phyloP scores from a whole-genome alignment of 2,888 invertebrate genomes.

The Anarsia innoxiella region DNA sequence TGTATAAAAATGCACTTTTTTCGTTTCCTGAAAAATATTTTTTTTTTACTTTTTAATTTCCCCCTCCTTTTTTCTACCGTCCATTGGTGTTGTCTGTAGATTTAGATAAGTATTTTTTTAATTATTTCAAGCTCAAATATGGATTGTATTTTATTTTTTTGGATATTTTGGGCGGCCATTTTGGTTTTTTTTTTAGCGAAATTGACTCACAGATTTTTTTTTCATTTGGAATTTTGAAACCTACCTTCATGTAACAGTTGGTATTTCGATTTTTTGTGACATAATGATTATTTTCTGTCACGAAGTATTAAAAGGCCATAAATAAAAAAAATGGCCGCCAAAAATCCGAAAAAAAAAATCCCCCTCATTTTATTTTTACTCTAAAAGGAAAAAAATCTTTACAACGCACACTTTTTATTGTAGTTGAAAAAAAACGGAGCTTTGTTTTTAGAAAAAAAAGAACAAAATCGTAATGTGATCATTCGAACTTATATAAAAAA shows the following conservation, averaged over 20 bases:
- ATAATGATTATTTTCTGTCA: not conserved
- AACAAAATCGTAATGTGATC: slow-evolving; percentile 38
- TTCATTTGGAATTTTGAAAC: not conserved
- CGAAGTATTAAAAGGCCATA: not conserved
- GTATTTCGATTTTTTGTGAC: not conserved
- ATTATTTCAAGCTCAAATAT: not conserved
- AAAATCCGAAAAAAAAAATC: not conserved
- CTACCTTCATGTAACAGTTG: too few relatives aligned
- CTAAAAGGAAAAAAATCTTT: slow-evolving; percentile 12
- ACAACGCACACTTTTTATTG: slow-evolving; percentile 31
- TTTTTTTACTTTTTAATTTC: slow-evolving; percentile 19
- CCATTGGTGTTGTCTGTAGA: slow-evolving; percentile 66
- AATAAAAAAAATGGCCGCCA: not conserved
- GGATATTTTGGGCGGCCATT: too few relatives aligned
- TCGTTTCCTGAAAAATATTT: too few relatives aligned
- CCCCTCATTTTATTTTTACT: slow-evolving; percentile 13
- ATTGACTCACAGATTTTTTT: not conserved
- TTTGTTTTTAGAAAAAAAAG: slow-evolving; percentile 35
- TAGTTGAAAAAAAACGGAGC: slow-evolving; percentile 31
- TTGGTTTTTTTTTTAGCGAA: not conserved
- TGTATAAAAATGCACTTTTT: slow-evolving; percentile 10
- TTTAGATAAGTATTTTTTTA: slow-evolving; percentile 29
- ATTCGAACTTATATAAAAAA: slow-evolving; percentile 44
- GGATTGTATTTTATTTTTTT: too few relatives aligned
- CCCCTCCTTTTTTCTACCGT: slow-evolving; percentile 56